Conservation (phyloP, 2,797 vertebrate genomes). For the Enteromius anoplus region DNA sequence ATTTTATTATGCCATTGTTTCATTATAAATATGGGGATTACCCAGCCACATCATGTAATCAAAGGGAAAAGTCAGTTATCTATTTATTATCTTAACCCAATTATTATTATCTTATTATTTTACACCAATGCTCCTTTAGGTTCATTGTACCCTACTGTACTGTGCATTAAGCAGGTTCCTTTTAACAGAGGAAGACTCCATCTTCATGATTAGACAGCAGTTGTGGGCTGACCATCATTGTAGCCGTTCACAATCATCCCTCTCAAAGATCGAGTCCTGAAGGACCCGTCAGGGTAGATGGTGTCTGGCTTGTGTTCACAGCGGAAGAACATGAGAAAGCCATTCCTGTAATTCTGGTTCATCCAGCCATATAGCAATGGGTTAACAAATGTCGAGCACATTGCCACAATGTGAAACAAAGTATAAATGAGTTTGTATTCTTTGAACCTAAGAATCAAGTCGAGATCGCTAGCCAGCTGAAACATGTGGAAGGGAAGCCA, state of each 20-base stretch:
- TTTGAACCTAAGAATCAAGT: conserved; percentile 84
- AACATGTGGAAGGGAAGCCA: conserved; percentile 92
- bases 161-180: background rate
- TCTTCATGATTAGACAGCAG: conserved; percentile 77
- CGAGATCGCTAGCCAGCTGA: conserved; percentile 89
- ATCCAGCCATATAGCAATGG: conserved; percentile 93
- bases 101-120: conserved; percentile 3
- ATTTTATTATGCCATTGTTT: background rate
- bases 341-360: conserved; percentile 95
- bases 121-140: background rate
- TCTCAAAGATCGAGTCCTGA: conserved; percentile 82
- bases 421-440: conserved; percentile 94
- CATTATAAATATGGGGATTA: background rate
- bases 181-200: background rate
- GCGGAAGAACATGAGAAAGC: conserved; percentile 90
- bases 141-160: too few species aligned
- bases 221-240: conserved; percentile 78
- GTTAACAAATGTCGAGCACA: conserved; percentile 93
- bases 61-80: background rate
- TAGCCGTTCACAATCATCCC: conserved; percentile 79
- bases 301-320: conserved; percentile 86
- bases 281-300: conserved; percentile 85
- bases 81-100: background rate
- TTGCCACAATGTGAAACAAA: conserved; percentile 89
- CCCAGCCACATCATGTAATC: background rate